Percentiles rank a stretch among this genome's conserved stretches.
Conservation (phyloP, 1,140 invertebrate genomes). For the Drosophila mauritiana region DNA sequence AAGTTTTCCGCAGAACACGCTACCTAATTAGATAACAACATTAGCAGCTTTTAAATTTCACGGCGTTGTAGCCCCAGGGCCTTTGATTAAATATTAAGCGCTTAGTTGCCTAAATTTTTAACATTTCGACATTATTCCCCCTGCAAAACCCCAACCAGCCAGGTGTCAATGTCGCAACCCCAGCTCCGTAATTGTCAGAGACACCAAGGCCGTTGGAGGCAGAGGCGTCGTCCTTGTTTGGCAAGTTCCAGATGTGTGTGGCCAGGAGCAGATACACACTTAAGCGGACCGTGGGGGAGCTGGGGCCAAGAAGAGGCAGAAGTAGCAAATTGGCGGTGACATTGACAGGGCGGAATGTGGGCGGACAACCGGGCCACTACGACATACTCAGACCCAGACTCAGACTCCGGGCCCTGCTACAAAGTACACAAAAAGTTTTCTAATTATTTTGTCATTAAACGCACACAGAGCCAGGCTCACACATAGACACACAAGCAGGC, state of each 20-base stretch:
- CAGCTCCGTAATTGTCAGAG: conserved; percentile 62
- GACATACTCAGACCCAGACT: conserved; percentile 16
- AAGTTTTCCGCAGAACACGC: neutral
- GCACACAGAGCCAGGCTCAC: conserved; percentile 56
- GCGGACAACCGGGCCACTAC: conserved; percentile 16
- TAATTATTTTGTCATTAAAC: conserved; percentile 84
- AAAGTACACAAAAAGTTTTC: conserved; percentile 84
- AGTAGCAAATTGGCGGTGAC: conserved; percentile 80
- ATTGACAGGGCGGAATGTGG: conserved; percentile 59
- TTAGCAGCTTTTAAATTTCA: conserved; percentile 19
- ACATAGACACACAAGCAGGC: conserved; percentile 19
- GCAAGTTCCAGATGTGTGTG: conserved; percentile 66
- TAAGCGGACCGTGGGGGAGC: neutral
- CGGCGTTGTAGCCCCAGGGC: neutral
- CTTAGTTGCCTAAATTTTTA: conserved; percentile 41
- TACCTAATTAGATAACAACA: conserved; percentile 16
- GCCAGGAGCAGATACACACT: conserved; percentile 25
- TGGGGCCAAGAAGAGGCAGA: conserved; percentile 14
- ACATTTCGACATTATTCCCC: conserved; percentile 33
- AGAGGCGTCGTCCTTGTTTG: conserved; percentile 42
- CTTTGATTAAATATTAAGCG: conserved; percentile 27
- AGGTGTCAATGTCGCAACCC: conserved; percentile 62
- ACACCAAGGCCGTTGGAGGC: conserved; percentile 43
- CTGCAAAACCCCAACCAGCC: conserved; percentile 6
- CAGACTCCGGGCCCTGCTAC: conserved; percentile 52